Percentiles rank a stretch among this genome's conserved stretches.
phyloP scores from a whole-genome alignment of 1,140 invertebrate species.

The Bombus sylvicola region DNA sequence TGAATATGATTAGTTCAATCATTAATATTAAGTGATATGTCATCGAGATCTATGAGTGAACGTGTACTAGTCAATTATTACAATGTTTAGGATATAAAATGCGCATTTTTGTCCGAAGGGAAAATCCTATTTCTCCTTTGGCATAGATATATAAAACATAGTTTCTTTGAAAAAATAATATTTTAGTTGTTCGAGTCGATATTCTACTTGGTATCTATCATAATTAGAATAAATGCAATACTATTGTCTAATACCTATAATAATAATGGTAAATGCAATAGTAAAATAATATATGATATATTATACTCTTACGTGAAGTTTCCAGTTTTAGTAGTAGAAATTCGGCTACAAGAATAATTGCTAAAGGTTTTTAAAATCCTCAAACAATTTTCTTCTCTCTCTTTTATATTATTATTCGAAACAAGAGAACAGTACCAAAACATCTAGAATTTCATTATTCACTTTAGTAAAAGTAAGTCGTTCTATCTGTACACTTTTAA shows the following conservation, averaged over 20 bases:
- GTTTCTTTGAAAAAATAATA: constrained; percentile 15
- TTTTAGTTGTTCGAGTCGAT: background rate
- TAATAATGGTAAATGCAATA: constrained; percentile 15
- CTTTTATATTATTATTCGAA: background rate
- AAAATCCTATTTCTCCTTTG: background rate
- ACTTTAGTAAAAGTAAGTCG: background rate
- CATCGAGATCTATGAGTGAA: constrained; percentile 21
- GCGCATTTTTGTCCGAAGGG: background rate
- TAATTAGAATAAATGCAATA: constrained; percentile 29
- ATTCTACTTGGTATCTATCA: background rate
- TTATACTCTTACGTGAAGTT: background rate
- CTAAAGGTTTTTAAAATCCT: background rate
- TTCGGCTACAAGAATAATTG: background rate
- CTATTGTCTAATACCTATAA: constrained; percentile 19
- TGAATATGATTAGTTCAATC: background rate
- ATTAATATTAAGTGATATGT: constrained; percentile 40
- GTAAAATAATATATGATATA: constrained; percentile 8
- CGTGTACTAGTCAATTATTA: background rate
- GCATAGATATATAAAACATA: constrained; percentile 5
- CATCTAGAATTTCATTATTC: background rate
- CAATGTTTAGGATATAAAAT: background rate
- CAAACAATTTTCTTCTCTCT: background rate
- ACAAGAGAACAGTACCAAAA: background rate
- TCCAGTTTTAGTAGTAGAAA: background rate
- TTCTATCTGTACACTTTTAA: constrained; percentile 15